phyloP scores from a whole-genome alignment of 1,140 invertebrate genomes.

The Venustaconcha ellipsiformis region DNA sequence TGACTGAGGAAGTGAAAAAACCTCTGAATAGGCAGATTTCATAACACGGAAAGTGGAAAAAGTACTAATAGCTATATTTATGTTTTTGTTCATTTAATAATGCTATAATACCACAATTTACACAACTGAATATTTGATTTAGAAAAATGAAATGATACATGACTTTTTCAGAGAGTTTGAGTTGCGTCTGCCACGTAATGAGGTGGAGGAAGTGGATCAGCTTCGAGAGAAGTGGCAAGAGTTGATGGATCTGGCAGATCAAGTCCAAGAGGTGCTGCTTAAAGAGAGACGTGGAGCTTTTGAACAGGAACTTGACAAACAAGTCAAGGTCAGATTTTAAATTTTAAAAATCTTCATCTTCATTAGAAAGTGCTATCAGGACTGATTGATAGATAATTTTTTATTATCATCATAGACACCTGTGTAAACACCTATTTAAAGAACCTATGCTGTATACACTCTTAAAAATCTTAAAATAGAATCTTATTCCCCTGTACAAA shows the following conservation, averaged over 20 bases:
- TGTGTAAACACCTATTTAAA: too few relatives aligned
- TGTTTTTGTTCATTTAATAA: not conserved
- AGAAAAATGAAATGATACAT: not conserved
- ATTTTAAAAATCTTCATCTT: too few relatives aligned
- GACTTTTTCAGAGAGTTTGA: conserved; percentile 60
- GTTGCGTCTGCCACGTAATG: conserved; percentile 61
- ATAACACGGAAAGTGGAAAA: too few relatives aligned
- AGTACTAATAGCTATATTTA: not conserved
- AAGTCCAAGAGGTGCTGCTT: conserved; percentile 62
- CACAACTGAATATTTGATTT: not conserved
- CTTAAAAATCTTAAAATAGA: too few relatives aligned
- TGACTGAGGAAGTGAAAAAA: too few relatives aligned
- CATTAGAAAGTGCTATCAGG: too few relatives aligned
- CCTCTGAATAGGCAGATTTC: too few relatives aligned
- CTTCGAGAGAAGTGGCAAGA: conserved; percentile 65
- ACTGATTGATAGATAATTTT: too few relatives aligned
- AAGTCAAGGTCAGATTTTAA: conserved; percentile 66
- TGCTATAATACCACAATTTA: not conserved
- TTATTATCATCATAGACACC: too few relatives aligned
- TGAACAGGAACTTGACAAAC: conserved; percentile 70
- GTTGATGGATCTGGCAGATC: conserved; percentile 65
- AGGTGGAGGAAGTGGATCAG: conserved; percentile 65
- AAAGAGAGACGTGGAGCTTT: conserved; percentile 66
- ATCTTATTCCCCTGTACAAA: too few relatives aligned
- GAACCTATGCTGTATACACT: too few relatives aligned